Evolutionary conservation across 2,888 invertebrate genomes (phyloP), one percentile per base, ranked within the genome.

Genomic region (Agrochola macilenta): DNA sequence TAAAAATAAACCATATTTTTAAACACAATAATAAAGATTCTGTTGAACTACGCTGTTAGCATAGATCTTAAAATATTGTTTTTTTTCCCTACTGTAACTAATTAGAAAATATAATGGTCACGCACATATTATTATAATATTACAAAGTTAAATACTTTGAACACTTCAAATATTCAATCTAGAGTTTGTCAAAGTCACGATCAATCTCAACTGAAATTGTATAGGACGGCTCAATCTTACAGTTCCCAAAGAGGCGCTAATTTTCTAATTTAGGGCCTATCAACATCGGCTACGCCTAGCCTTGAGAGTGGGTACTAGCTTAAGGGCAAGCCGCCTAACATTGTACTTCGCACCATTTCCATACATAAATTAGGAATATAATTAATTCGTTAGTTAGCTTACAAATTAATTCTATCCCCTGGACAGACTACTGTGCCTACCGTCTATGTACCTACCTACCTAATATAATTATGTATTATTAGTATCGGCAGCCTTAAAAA

Each of bases 311-410:
- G 63, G 23, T 17, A n/a, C 23, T 2, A 20, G 17, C 71, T 58
- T 46, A 54, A 79, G 64, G 64, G 14, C 73, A 60, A 43, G 14
- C 12, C 14, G 35, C 60, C 61, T 72, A 35, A 80, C 43, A n/a
- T 84, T 79, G 57, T 84, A 43, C 43, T 43, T 43, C 58, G 64
- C 79, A 35, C 70, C 30, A 66, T 70, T 84, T 79, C 70, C 73
- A 84, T 84, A 72, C 85, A 84, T 80, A 84, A 84, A 80, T 80
- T 84, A 80, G 57, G 14, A 73, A 81, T 61, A 74, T 81, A 68
- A 81, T 81, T 63, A 81, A 85, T 81, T 81, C 61, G 81, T 84
- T 80, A 54, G 65, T 66, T 66, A 68, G 74, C 43, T 81, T 52
- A 85, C 74, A 73, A 81, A 85, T 81, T 81, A 58, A 85, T 81